phyloP scores from a whole-genome alignment of 2,113 vertebrate species.

The Scomber colias region DNA sequence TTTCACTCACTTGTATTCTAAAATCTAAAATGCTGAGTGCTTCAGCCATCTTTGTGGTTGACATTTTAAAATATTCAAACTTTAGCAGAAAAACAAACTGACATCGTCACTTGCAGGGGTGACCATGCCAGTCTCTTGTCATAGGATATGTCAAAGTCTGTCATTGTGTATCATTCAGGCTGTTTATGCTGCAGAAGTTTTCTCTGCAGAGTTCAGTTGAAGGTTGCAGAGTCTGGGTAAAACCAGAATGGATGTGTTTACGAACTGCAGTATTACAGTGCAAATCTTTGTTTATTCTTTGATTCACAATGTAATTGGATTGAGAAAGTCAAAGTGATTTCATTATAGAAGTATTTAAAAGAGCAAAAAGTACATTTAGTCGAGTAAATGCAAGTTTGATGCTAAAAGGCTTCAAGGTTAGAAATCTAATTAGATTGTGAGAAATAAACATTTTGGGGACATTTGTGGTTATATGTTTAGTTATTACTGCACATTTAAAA shows the following conservation, averaged over 20 bases:
- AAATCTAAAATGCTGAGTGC: conserved; percentile 2
- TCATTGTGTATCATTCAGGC: neutral
- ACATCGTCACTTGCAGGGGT: neutral
- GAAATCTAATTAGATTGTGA: too few species aligned
- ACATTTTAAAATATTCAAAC: neutral
- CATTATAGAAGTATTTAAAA: too few species aligned
- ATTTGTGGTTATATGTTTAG: too few species aligned
- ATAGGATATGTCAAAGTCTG: neutral
- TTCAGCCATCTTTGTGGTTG: conserved; percentile 5
- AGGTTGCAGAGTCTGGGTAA: too few species aligned
- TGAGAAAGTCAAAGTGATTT: too few species aligned
- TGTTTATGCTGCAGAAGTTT: neutral
- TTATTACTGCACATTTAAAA: too few species aligned
- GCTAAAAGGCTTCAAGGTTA: too few species aligned
- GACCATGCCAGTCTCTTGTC: neutral
- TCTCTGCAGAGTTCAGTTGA: neutral
- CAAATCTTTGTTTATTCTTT: neutral
- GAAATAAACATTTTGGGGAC: too few species aligned
- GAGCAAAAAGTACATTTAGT: too few species aligned
- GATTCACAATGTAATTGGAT: too few species aligned
- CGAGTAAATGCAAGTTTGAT: too few species aligned
- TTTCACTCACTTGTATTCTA: neutral
- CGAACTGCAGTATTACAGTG: neutral
- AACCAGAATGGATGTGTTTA: neutral
- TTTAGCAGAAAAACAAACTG: too few species aligned